phyloP scores from a whole-genome alignment of 2,888 invertebrate species.

The Drosophila putrida region DNA sequence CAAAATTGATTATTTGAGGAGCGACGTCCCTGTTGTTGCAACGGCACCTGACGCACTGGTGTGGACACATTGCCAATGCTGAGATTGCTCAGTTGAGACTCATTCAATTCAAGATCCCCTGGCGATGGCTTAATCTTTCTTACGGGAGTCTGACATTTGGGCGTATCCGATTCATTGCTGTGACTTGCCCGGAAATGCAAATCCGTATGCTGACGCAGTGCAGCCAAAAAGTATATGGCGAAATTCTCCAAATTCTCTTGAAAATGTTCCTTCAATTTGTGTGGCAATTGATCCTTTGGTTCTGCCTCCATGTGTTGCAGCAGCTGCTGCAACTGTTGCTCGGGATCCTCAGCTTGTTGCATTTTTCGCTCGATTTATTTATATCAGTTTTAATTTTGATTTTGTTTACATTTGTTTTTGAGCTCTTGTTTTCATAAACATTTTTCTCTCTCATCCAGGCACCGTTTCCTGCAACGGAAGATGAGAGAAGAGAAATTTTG shows the following conservation, averaged over 20 bases:
- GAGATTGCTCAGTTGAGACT: conserved; percentile 48
- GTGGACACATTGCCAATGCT: conserved; percentile 54
- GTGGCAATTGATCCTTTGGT: conserved; percentile 28
- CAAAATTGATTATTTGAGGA: conserved; percentile 37
- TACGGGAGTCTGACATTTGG: conserved; percentile 67
- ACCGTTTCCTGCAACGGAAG: conserved; percentile 79
- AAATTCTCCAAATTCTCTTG: conserved; percentile 85
- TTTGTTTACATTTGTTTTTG: conserved; percentile 14
- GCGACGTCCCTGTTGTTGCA: conserved; percentile 43
- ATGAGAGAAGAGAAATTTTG: conserved; percentile 79
- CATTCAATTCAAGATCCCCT: conserved; percentile 38
- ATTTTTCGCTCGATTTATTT: conserved; percentile 30
- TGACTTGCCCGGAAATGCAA: conserved; percentile 80
- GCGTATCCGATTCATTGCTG: conserved; percentile 64
- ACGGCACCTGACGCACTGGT: conserved; percentile 49
- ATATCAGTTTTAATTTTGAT: conserved; percentile 24
- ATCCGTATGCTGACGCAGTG: conserved; percentile 87
- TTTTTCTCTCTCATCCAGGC: conserved; percentile 40
- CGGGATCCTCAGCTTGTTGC: conserved; percentile 29
- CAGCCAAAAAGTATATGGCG: conserved; percentile 87
- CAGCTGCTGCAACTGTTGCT: conserved; percentile 51
- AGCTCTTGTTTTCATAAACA: conserved; percentile 34
- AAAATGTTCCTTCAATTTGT: conserved; percentile 63
- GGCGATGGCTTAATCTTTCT: conserved; percentile 22
- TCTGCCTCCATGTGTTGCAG: conserved; percentile 46